Evolutionary conservation across 2,113 vertebrate species (phyloP).

Genomic region (Lagopus muta): DNA sequence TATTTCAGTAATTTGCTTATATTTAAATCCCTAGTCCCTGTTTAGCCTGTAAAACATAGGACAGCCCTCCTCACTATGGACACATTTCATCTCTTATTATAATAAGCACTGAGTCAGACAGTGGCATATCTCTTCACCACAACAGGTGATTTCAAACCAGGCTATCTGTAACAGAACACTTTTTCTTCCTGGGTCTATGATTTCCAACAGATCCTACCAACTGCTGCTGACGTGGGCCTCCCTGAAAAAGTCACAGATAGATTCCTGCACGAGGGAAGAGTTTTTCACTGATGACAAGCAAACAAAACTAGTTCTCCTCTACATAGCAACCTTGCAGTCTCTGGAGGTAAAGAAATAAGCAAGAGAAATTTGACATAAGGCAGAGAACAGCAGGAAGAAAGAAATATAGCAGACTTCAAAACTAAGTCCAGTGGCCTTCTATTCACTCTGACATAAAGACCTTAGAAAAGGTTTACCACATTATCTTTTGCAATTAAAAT

Average conservation of each 20-base stretch:
- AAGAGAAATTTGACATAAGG: background rate
- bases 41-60: rapidly evolving
- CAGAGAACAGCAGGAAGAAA: background rate
- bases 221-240: background rate
- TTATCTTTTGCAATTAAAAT: background rate
- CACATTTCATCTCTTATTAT: background rate
- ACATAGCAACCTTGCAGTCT: background rate
- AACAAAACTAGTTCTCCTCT: background rate
- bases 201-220: background rate
- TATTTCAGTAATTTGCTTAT: background rate
- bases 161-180: background rate
- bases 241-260: background rate
- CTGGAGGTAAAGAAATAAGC: background rate
- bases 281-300: background rate
- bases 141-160: background rate
- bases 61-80: background rate
- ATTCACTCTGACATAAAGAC: background rate
- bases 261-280: background rate
- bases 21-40: background rate
- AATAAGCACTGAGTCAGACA: background rate
- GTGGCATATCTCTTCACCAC: background rate
- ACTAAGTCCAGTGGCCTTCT: background rate
- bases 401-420: background rate
- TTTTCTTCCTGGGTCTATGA: background rate
- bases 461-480: background rate